These are phyloP conservation scores for Papilio machaon DNA, from an alignment of 1,140 invertebrate species.

Conservation along the genomic window DNA sequence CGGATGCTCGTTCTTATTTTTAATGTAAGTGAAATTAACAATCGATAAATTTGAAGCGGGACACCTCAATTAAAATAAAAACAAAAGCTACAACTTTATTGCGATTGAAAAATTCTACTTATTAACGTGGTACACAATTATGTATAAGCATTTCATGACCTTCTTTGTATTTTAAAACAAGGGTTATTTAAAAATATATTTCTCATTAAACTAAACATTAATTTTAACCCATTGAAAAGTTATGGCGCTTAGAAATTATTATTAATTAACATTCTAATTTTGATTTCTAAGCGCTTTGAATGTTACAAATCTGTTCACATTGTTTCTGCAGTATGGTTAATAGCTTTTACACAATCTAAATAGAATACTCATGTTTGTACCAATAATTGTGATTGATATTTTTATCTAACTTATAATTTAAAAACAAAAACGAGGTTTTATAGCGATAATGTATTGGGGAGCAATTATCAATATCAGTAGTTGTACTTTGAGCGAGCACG, in stretches of 20 bases:
- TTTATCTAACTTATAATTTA: slow-evolving; percentile 21
- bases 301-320: not conserved
- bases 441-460: slow-evolving; percentile 50
- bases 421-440: slow-evolving; percentile 30
- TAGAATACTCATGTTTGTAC: not conserved
- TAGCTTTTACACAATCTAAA: not conserved
- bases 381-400: not conserved
- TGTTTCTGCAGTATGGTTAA: not conserved
- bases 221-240: not conserved
- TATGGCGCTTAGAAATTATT: not conserved
- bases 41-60: slow-evolving; percentile 28
- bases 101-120: not conserved
- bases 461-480: slow-evolving; percentile 77
- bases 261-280: not conserved
- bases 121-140: too few relatives aligned
- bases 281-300: not conserved
- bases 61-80: slow-evolving; percentile 19
- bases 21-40: slow-evolving; percentile 33
- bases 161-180: not conserved
- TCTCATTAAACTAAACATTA: not conserved
- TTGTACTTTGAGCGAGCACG: slow-evolving; percentile 56
- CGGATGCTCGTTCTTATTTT: slow-evolving; percentile 30
- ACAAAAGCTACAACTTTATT: not conserved
- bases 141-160: not conserved
- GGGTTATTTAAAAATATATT: not conserved